Evolutionary conservation across 2,797 vertebrate genomes (phyloP), one percentile per base, ranked within the genome.

Genomic region (Sternarchorhynchus goeldii): DNA sequence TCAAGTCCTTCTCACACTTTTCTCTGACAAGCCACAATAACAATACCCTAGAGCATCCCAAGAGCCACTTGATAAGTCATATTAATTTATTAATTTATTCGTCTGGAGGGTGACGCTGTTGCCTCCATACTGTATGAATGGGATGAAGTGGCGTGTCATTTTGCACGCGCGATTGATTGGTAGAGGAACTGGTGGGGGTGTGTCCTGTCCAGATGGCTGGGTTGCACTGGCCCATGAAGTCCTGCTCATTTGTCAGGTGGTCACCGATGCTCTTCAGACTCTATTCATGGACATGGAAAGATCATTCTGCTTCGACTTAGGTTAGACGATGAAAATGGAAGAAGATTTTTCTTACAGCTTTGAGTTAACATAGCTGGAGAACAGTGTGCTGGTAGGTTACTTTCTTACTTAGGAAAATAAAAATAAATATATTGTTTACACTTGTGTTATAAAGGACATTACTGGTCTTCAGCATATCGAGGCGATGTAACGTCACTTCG

Each of bases 151-250:
- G 69, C 75, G 73, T 83, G 79, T 60, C 17, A 34, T 80, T 83
- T 77, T 78, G 67, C 62, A 81, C 59, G 79, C 76, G 79, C 80
- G 82, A 85, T 82, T 80, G 82, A 83, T 82, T 78, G 68, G 80
- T 74, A 64, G 77, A 76, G 75, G 66, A 80, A 63, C 77, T 71
- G 20, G 57, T 73, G 72, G 80, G 80, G 84, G 57, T 80, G 78
- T 80, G 70, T 78, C 82, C 75, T 75, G 77, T 80, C 80, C 84
- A 85, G 82, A 85, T 85, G 84, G 82, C 78, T 66, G 60, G 70
- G 66, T 55, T 82, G 78, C 73, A 67, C 59, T 72, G 76, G 79
- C 70, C 76, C 55, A n/a, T 68, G 58, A 64, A 64, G 73, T 41
- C 1, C 67, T 65, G 74, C 75, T 80, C 80, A 83, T 82, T 85